Evolutionary conservation across 2,113 vertebrate genomes (phyloP).

Genomic region (Arizona elegans): DNA sequence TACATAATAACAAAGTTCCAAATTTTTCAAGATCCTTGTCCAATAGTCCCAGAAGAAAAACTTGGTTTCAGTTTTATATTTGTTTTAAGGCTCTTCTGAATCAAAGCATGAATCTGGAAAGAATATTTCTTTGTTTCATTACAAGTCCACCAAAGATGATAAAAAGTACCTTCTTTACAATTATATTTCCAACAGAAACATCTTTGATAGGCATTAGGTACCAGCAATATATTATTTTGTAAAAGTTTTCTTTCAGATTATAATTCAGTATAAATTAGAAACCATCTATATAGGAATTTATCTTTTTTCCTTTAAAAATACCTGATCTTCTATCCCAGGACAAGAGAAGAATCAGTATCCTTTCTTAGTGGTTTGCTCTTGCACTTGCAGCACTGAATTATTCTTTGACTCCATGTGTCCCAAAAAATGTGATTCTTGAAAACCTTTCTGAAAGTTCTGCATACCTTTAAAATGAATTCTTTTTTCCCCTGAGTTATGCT

Average conservation of each 20-base stretch:
- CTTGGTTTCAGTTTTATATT: neutral
- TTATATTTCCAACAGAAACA: neutral
- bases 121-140: neutral
- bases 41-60: neutral
- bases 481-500: neutral
- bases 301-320: neutral
- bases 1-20: neutral
- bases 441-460: neutral
- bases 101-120: neutral
- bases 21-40: neutral
- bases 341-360: neutral
- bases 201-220: neutral
- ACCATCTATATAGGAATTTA: neutral
- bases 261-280: neutral
- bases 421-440: neutral
- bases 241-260: neutral
- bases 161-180: neutral
- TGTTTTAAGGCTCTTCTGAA: neutral
- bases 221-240: neutral
- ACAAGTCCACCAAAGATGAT: neutral
- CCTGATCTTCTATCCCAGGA: neutral
- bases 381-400: neutral
- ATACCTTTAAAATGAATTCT: neutral
- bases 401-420: neutral
- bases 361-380: neutral